A percentile compares a stretch with the other conserved stretches of the same genome.
phyloP scores from a whole-genome alignment of 2,797 vertebrate species.

The Liparis tanakae region DNA sequence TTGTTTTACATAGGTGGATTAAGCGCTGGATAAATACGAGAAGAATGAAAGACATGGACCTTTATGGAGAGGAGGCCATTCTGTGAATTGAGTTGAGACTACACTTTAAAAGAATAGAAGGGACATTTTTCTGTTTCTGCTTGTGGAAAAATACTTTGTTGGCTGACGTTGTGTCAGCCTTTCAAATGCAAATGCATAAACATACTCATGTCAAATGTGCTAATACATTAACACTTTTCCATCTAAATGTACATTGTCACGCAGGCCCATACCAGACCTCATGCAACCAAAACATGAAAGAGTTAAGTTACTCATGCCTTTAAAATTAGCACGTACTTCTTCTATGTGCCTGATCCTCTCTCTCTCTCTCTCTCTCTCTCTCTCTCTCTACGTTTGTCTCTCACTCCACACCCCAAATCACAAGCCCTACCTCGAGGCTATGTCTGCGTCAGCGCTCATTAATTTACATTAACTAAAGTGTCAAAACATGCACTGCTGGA shows the following conservation, averaged over 20 bases:
- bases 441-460: slow-evolving; percentile 84
- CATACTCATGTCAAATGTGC: slow-evolving; percentile 2
- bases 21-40: slow-evolving; percentile 7
- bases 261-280: neutral
- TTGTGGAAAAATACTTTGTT: slow-evolving; percentile 37
- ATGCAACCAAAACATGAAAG: slow-evolving; percentile 7
- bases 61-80: slow-evolving; percentile 20
- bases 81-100: slow-evolving; percentile 16
- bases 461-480: slow-evolving; percentile 86
- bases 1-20: slow-evolving; percentile 56
- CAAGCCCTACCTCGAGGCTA: slow-evolving; percentile 71
- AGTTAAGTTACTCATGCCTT: slow-evolving; percentile 20
- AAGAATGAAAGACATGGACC: slow-evolving; percentile 1
- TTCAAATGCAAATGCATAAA: slow-evolving; percentile 17
- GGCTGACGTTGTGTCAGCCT: neutral
- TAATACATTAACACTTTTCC: slow-evolving; percentile 10
- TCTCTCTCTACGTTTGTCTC: slow-evolving; percentile 53
- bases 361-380: slow-evolving; percentile 54
- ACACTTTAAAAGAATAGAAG: slow-evolving; percentile 6
- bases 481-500: slow-evolving; percentile 84
- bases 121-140: slow-evolving; percentile 24
- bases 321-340: slow-evolving; percentile 25
- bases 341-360: slow-evolving; percentile 35
- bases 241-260: slow-evolving; percentile 17
- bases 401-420: slow-evolving; percentile 74